phyloP scores from a whole-genome alignment of 2,113 vertebrate species.

The Vicugna pacos region DNA sequence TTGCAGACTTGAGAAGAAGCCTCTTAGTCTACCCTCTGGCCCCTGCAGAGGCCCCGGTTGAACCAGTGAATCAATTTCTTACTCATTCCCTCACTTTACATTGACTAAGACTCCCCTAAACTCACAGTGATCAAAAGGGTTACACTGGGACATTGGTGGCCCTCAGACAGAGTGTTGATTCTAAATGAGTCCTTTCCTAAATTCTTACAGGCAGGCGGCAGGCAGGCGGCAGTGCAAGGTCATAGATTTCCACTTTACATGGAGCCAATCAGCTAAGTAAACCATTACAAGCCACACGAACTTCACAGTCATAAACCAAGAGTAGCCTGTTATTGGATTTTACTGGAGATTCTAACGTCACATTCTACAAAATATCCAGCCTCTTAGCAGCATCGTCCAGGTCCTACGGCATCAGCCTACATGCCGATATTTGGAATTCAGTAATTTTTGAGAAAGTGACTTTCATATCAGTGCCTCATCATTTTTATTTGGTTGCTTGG shows the following conservation, averaged over 20 bases:
- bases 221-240: not conserved
- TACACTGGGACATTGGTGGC: not conserved
- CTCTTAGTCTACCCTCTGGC: not conserved
- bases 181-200: not conserved
- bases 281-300: not conserved
- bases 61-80: not conserved
- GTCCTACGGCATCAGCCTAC: accelerated
- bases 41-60: not conserved
- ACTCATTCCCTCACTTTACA: not conserved
- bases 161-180: not conserved
- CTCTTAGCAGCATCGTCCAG: not conserved
- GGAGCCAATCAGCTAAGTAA: not conserved
- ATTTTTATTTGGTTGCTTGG: not conserved
- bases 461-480: not conserved
- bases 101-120: not conserved
- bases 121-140: not conserved
- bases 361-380: not conserved
- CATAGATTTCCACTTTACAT: not conserved
- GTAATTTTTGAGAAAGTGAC: not conserved
- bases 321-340: not conserved
- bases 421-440: not conserved
- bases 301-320: not conserved
- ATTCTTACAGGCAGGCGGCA: not conserved
- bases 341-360: not conserved
- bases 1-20: not conserved